Base-by-base conservation (phyloP, 2,888 invertebrate genomes). In the Tinea trinotella region DNA sequence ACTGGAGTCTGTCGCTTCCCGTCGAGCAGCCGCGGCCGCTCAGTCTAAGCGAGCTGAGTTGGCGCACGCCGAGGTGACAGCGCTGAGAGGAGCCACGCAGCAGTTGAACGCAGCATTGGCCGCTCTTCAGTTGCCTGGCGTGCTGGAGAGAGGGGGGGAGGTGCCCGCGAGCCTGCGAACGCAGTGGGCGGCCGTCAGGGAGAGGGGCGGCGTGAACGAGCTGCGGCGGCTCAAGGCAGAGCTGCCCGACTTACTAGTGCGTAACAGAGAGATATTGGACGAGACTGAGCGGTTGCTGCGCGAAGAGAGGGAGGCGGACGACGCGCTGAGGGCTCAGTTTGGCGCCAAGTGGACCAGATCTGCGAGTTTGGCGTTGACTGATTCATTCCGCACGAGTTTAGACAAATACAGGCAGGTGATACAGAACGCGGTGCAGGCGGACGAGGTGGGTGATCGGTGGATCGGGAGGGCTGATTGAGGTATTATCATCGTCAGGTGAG, bases 261-360 rank as follows among this genome's bases (percentile, higher is more conserved):
- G 99, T 58, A 99, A 99, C 83, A 62, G 64, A 50, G 83, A 99
- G 76, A 97, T 99, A 64, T 88, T 99, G 1, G 93, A 97, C 72
- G 99, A 99, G 90, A 89, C 93, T 54, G 93, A 94, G 64, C 85
- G 93, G 57, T 88, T 96, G 89, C 80, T 99, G 62, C 92, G 92
- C 64, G 98, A 98, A 75, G 99, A 99, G 80, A 92, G 92, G 61
- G 91, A 93, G 62, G 94, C 97, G 1, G 99, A 99, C 76, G 91
- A 91, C 64, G 91, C 94, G 67, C 87, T 99, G 61, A 89, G 95
- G 56, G 84, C 87, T 44, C 98, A 99, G 86, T 98, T 99, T 75
- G 95, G 95, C 65, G 94, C 95, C 59, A 91, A 92, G 59, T 99
- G 99, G 99, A 90, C 91, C 1, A 90, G 99, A 66, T 96, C 95